phyloP scores from a whole-genome alignment of 2,113 vertebrate genomes.

The Clarias magur region DNA sequence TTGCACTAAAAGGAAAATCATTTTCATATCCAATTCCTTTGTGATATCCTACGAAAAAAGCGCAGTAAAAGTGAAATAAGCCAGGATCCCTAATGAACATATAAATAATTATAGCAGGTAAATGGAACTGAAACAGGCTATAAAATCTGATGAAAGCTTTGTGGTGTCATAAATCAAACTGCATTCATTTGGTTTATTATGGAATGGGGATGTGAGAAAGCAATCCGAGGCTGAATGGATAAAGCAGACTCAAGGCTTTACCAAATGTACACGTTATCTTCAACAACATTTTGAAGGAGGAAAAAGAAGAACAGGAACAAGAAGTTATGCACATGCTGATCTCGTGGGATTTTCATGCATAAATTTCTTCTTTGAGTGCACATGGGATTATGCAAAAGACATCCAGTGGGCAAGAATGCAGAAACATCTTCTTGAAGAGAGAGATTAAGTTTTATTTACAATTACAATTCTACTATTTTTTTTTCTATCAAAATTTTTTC shows the following conservation, averaged over 20 bases:
- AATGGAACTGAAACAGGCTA: slow-evolving; percentile 38
- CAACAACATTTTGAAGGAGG: not conserved
- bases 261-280: not conserved
- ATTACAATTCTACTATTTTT: too few relatives aligned
- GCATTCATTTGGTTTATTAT: slow-evolving; percentile 30
- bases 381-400: not conserved
- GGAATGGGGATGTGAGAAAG: not conserved
- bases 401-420: not conserved
- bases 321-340: not conserved
- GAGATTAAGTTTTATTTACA: too few relatives aligned
- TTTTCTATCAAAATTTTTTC: too few relatives aligned
- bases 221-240: not conserved
- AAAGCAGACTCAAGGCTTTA: not conserved
- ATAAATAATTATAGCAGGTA: slow-evolving; percentile 48
- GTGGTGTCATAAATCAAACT: slow-evolving; percentile 42
- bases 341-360: not conserved
- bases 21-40: slow-evolving; percentile 28
- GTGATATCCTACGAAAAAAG: slow-evolving; percentile 16
- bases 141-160: slow-evolving; percentile 51
- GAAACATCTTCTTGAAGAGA: not conserved
- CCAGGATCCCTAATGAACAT: slow-evolving; percentile 39
- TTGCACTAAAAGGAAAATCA: slow-evolving; percentile 3
- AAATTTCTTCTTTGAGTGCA: not conserved
- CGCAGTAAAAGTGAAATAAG: slow-evolving; percentile 24
- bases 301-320: not conserved